Evolutionary conservation across 2,888 invertebrate species (phyloP), one percentile per base, ranked within the genome.

Genomic region (Heliconius aoede): DNA sequence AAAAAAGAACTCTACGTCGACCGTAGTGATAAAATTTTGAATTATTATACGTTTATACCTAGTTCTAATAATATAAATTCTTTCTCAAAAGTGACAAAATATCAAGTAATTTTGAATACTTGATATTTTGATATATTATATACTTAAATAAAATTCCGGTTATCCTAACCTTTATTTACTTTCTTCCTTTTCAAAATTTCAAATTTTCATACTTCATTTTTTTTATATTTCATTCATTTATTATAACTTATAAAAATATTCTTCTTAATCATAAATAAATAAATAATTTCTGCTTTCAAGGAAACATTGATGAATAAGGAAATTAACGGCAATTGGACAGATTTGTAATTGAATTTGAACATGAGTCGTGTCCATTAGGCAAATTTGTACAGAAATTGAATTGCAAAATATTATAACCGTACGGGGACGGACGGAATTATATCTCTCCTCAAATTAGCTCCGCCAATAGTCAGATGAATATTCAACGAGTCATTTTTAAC

Each of bases 401-500:
- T 78, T 67, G 60, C 76, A 73, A 73, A 76, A 76, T 76, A 71
- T 73, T 76, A 72, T 72, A 76, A 58, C 64, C 24, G 28, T 71
- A 60, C 62, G 65, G 60, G 28, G 62, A 60, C 62, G 65, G 60
- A 62, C 58, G 36, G 26, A 64, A 72, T 64, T 65, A 65, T 65
- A 76, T 71, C 72, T 65, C 30, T 15, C 58, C 46, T 55, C 26
- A 18, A 76, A 76, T 88, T 77, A 85, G 46, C 68, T 69, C 69
- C 30, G 61, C 9, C 32, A 32, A 40, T 69, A 69, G 74, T 68
- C 26, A n/a, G 30, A 46, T 68, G 68, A 61, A 68, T 74, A 74
- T 74, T 61, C 68, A 67, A 40, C 24, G 36, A 40, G 21, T 21
- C 26, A 61, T 74, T 74, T 74, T 68, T 60, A 46, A n/a, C 4